Percentiles rank a stretch among this genome's conserved stretches.
phyloP scores from a whole-genome alignment of 2,888 invertebrate species.

The Acanthosepion esculentum region DNA sequence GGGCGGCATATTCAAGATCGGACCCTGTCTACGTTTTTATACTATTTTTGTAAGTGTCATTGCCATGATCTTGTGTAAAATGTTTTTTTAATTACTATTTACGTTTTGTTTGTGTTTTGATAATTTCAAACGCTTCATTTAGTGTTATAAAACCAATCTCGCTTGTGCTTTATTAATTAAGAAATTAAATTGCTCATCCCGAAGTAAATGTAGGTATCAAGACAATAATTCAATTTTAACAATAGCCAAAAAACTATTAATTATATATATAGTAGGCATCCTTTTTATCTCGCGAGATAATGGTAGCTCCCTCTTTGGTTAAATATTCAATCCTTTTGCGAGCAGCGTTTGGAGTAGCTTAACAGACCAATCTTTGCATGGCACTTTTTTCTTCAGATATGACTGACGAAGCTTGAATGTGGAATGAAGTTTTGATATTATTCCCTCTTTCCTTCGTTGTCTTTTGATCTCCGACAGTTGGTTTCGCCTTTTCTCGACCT shows the following conservation, averaged over 20 bases:
- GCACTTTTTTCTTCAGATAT: too few relatives aligned
- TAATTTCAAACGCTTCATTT: not conserved
- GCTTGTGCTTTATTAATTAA: not conserved
- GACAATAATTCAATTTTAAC: not conserved
- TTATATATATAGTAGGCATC: too few relatives aligned
- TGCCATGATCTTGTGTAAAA: not conserved
- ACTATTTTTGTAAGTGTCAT: constrained; percentile 52
- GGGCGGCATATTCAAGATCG: constrained; percentile 14
- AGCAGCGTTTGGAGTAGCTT: too few relatives aligned
- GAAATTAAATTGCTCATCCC: not conserved
- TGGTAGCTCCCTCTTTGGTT: too few relatives aligned
- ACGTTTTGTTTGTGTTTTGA: not conserved
- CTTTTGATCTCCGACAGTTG: too few relatives aligned
- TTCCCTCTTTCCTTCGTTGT: too few relatives aligned
- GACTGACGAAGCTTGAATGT: too few relatives aligned
- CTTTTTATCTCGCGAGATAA: too few relatives aligned
- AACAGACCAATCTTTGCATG: too few relatives aligned
- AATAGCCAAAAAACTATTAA: not conserved
- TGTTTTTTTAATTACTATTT: not conserved
- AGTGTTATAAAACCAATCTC: not conserved
- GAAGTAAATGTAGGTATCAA: not conserved
- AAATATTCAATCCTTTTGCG: too few relatives aligned
- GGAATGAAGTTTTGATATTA: too few relatives aligned
- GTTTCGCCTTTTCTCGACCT: too few relatives aligned
- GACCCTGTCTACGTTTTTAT: constrained; percentile 49